Percentiles rank a stretch among this genome's conserved stretches.
Conservation (phyloP, 2,888 invertebrate genomes). For the Leptinotarsa haldemani region DNA sequence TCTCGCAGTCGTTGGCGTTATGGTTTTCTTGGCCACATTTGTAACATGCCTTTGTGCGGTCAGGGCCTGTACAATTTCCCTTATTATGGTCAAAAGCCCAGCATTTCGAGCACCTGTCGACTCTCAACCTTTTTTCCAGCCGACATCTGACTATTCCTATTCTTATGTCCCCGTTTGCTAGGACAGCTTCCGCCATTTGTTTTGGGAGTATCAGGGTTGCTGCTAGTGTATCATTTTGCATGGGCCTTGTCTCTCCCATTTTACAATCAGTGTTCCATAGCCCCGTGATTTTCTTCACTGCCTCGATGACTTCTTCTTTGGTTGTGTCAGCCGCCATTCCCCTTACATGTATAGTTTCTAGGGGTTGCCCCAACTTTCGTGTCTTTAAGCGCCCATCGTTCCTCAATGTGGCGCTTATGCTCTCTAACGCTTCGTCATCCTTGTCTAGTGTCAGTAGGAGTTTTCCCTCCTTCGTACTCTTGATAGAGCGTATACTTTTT, state of each 20-base stretch:
- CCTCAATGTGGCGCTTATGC: neutral
- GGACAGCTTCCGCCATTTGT: neutral
- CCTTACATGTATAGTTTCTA: neutral
- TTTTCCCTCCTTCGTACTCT: slow-evolving; percentile 6
- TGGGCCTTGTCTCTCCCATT: neutral
- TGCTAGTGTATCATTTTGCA: neutral
- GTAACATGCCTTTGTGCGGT: neutral
- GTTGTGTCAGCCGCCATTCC: slow-evolving; percentile 10
- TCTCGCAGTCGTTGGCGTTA: neutral
- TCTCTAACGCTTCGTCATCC: neutral
- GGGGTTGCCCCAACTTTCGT: neutral
- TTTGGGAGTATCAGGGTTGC: neutral
- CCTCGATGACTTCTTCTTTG: neutral
- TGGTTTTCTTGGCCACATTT: slow-evolving; percentile 7
- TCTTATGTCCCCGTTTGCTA: neutral
- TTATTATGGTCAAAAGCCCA: neutral
- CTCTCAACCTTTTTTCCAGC: neutral
- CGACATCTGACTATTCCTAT: slow-evolving; percentile 1
- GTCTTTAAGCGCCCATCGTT: neutral
- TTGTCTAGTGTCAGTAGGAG: slow-evolving; percentile 4
- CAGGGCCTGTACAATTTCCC: slow-evolving; percentile 1
- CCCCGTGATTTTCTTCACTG: neutral
- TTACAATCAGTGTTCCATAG: neutral
- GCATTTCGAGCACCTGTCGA: neutral
- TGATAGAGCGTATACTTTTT: neutral